phyloP scores from a whole-genome alignment of 2,888 invertebrate genomes.

The Chironomus tentans region DNA sequence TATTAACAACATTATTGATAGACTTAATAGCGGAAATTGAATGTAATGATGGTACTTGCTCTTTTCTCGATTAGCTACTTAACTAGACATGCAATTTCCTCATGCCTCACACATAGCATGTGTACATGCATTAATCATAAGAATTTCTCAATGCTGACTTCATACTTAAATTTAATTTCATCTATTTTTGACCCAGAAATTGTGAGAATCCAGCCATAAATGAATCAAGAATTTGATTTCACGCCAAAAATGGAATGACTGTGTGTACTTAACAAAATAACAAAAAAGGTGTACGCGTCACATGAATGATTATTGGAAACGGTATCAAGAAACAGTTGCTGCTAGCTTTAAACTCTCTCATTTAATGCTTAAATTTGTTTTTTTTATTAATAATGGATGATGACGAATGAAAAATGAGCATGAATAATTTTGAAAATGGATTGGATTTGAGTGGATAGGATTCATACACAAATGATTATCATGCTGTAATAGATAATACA shows the following conservation, averaged over 20 bases:
- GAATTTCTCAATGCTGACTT: too few species aligned
- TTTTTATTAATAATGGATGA: neutral
- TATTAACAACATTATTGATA: neutral
- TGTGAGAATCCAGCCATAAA: too few species aligned
- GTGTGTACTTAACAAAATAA: neutral
- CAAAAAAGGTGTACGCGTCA: neutral
- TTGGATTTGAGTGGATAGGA: neutral
- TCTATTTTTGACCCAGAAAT: neutral
- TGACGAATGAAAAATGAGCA: constrained; percentile 3
- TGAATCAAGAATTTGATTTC: neutral
- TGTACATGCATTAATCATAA: too few species aligned
- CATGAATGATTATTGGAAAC: neutral
- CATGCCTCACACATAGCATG: too few species aligned
- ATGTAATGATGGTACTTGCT: neutral
- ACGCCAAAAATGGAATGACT: constrained; percentile 11
- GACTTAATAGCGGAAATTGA: constrained; percentile 6
- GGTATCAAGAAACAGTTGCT: neutral
- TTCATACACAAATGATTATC: neutral
- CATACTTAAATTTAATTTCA: too few species aligned
- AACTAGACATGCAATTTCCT: too few species aligned
- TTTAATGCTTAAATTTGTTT: neutral
- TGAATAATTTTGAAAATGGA: constrained; percentile 7
- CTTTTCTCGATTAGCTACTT: too few species aligned
- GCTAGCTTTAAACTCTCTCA: neutral
- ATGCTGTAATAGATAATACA: neutral